These are phyloP conservation scores for Sparus aurata DNA, from an alignment of 2,797 vertebrate genomes.

Conservation along the genomic window DNA sequence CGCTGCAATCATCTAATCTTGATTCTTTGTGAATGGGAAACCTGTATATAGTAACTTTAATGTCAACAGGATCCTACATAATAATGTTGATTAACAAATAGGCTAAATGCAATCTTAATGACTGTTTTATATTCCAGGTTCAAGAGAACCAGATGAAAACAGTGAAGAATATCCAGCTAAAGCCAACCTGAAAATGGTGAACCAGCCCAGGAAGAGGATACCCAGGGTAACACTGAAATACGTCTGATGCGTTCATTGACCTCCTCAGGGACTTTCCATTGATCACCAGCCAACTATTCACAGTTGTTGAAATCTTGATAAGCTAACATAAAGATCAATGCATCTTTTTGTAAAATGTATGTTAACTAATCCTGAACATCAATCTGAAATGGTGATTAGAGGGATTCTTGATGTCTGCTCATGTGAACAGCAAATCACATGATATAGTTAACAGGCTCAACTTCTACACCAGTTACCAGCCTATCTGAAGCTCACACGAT, in stretches of 20 bases:
- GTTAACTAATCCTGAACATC: constrained; percentile 7
- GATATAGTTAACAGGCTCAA: not conserved
- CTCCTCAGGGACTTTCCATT: not conserved
- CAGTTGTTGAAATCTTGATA: not conserved
- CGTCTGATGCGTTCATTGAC: not conserved
- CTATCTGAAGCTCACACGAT: not conserved
- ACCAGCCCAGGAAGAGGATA: constrained; percentile 90
- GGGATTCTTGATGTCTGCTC: not conserved
- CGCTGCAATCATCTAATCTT: too few species aligned
- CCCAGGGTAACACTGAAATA: constrained; percentile 87
- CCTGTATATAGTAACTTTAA: not conserved
- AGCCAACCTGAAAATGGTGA: constrained; percentile 84
- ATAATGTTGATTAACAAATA: not conserved
- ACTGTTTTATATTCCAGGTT: constrained; percentile 78
- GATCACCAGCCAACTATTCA: not conserved
- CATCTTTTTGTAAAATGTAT: not conserved
- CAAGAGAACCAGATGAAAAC: constrained; percentile 86
- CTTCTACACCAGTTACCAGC: not conserved
- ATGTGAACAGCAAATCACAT: not conserved
- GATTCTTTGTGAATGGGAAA: not conserved
- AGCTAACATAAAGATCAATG: constrained; percentile 7
- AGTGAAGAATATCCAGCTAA: constrained; percentile 80
- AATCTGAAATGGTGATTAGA: not conserved
- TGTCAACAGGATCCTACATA: not conserved
- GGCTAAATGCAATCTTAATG: not conserved